Conservation (phyloP, 1,140 invertebrate species). For the Coelopa frigida region DNA sequence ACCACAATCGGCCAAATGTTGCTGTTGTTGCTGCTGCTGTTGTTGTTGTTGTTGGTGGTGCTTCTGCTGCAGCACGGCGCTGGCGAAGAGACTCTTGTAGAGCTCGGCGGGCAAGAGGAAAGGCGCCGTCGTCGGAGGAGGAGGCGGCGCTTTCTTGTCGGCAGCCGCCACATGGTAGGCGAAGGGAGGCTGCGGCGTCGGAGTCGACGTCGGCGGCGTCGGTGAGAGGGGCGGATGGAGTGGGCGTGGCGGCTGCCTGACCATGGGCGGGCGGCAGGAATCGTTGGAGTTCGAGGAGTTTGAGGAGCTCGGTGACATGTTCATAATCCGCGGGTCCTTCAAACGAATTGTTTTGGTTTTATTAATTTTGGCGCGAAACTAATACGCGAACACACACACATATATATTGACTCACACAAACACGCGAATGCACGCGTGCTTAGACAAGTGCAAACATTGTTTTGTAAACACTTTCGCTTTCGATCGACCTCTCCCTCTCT, state of each 20-base stretch:
- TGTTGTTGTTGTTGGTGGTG: conserved; percentile 10
- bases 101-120: conserved; percentile 66
- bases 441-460: too few species aligned
- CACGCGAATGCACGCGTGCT: too few species aligned
- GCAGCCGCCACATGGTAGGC: too few species aligned
- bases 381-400: background rate
- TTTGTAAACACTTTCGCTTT: too few species aligned
- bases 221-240: background rate
- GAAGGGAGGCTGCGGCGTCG: too few species aligned
- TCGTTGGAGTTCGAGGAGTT: background rate
- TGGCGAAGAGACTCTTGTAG: conserved; percentile 69
- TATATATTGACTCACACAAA: too few species aligned
- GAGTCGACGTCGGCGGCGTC: background rate
- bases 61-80: conserved; percentile 51
- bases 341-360: background rate
- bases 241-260: background rate
- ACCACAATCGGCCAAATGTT: conserved; percentile 17
- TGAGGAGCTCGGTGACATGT: conserved; percentile 10
- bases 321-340: too few species aligned
- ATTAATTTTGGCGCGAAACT: background rate
- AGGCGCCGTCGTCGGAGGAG: conserved; percentile 24
- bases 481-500: too few species aligned
- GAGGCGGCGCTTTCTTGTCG: conserved; percentile 16
- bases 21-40: conserved; percentile 11
- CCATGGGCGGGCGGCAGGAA: background rate